A percentile compares a stretch with the other conserved stretches of the same genome.
These are phyloP conservation scores for Magallana ariakensis DNA, from an alignment of 1,140 invertebrate genomes.

Conservation along the genomic window DNA sequence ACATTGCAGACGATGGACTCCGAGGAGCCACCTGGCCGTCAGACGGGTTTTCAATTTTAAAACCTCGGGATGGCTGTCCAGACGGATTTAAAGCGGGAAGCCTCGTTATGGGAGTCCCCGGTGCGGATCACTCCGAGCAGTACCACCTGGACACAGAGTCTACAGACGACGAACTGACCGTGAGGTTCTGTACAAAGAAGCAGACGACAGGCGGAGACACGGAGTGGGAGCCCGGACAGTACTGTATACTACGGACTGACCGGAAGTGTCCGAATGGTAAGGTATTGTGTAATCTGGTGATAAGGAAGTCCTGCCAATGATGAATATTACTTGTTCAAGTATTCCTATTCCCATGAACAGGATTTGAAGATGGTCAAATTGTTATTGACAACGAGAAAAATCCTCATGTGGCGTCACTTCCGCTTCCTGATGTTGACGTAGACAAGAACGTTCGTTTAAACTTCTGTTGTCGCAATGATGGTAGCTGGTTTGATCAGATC, in stretches of 20 bases:
- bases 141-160: constrained; percentile 24
- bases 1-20: neutral
- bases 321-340: too few species aligned
- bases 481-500: constrained; percentile 37
- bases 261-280: constrained; percentile 45
- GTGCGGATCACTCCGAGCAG: neutral
- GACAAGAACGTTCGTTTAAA: constrained; percentile 6
- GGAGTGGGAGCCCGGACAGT: constrained; percentile 48
- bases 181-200: constrained; percentile 43
- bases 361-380: constrained; percentile 45
- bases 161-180: neutral
- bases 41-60: constrained; percentile 39
- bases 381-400: constrained; percentile 34
- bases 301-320: too few species aligned
- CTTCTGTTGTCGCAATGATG: constrained; percentile 51
- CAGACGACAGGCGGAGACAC: neutral
- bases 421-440: constrained; percentile 3
- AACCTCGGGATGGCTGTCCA: constrained; percentile 47
- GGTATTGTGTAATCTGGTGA: neutral
- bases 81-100: constrained; percentile 28
- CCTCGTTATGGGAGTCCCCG: neutral
- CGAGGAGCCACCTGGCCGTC: constrained; percentile 33
- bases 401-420: neutral
- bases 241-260: constrained; percentile 39
- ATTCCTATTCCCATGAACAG: neutral